Conservation (phyloP, 2,113 vertebrate species). For the Cricetomys ansorgei region DNA sequence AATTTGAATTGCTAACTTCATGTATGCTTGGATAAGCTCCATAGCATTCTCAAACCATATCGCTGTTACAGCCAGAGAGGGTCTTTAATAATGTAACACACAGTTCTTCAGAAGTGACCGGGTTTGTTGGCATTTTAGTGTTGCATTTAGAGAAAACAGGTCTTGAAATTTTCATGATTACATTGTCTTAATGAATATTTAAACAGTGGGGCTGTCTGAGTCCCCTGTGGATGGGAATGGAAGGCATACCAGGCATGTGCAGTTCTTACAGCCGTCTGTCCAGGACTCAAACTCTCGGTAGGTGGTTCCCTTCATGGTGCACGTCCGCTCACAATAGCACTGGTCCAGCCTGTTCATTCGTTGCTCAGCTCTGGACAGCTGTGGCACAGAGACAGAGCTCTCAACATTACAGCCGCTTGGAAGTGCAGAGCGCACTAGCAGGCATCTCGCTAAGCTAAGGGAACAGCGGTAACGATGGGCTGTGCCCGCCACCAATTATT, state of each 20-base stretch:
- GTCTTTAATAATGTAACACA: conserved; percentile 66
- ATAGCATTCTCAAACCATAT: not conserved
- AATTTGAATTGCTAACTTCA: conserved; percentile 58
- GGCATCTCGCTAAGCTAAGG: not conserved
- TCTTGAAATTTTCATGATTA: conserved; percentile 70
- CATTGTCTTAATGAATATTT: conserved; percentile 64
- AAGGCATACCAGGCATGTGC: conserved; percentile 96
- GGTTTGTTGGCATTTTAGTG: conserved; percentile 49
- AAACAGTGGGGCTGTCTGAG: not conserved
- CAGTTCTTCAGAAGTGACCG: conserved; percentile 34
- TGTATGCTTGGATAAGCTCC: conserved; percentile 16
- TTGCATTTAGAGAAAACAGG: conserved; percentile 56
- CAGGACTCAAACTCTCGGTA: conserved; percentile 97
- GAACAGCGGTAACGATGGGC: not conserved
- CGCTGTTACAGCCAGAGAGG: conserved; percentile 53
- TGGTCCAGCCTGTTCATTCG: conserved; percentile 98
- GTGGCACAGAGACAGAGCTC: conserved; percentile 76
- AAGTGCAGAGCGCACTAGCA: not conserved
- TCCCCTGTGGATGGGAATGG: not conserved
- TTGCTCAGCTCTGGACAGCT: conserved; percentile 98
- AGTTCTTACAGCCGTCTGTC: conserved; percentile 99
- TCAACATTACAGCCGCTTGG: not conserved
- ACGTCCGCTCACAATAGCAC: conserved; percentile 99
- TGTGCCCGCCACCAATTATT: not conserved
- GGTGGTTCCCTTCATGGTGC: conserved; percentile 93